Evolutionary conservation across 1,140 invertebrate genomes (phyloP).

Genomic region (Brachionus manjavacas): DNA sequence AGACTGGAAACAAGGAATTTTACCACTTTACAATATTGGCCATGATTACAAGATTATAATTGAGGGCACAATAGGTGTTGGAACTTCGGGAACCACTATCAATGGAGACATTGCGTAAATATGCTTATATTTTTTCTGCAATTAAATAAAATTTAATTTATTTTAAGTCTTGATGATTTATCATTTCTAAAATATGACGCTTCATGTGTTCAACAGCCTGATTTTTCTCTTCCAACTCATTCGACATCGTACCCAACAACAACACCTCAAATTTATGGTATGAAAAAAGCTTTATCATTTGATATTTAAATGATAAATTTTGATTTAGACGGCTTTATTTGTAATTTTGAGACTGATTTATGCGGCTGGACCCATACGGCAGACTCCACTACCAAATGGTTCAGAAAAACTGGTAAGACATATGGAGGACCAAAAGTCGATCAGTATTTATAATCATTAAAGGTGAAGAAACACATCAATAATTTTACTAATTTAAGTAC

Average conservation of each 20-base stretch:
- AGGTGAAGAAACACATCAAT: not conserved
- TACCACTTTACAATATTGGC: not conserved
- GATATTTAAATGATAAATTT: not conserved
- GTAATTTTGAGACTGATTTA: slow-evolving; percentile 50
- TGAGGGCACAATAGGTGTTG: not conserved
- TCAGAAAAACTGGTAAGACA: slow-evolving; percentile 1
- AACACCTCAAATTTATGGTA: slow-evolving; percentile 14
- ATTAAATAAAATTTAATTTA: not conserved
- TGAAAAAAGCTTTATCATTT: not conserved
- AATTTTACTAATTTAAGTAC: not conserved
- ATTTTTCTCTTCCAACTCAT: not conserved
- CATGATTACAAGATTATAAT: not conserved
- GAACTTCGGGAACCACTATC: not conserved
- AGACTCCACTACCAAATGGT: not conserved
- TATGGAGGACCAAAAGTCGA: slow-evolving; percentile 21
- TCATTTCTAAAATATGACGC: not conserved
- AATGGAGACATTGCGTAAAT: slow-evolving; percentile 25
- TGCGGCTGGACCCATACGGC: slow-evolving; percentile 48
- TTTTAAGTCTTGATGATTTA: slow-evolving; percentile 10
- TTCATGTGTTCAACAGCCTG: not conserved
- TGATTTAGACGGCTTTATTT: slow-evolving; percentile 39
- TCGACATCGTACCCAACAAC: not conserved
- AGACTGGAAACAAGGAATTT: not conserved
- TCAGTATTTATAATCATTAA: not conserved
- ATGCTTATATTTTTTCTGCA: not conserved